Conservation (phyloP, 1,140 invertebrate genomes). For the Pissodes strobi region DNA sequence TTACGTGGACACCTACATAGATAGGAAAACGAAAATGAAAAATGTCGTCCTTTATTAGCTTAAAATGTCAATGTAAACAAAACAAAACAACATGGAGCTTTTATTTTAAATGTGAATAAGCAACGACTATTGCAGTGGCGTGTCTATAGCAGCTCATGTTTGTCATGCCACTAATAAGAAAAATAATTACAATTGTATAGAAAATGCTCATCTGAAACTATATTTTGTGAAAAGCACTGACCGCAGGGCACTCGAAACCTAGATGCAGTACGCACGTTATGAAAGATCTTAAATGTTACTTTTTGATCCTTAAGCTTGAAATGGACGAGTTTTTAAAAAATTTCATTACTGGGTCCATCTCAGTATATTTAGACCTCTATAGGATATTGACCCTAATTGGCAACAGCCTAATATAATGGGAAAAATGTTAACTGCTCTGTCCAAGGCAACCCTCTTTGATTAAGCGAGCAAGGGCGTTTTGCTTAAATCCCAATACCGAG, state of each 20-base stretch:
- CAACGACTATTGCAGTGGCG: slow-evolving; percentile 10
- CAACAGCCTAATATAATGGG: background rate
- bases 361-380: background rate
- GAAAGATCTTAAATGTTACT: too few species aligned
- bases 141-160: too few species aligned
- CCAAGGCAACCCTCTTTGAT: slow-evolving; percentile 19
- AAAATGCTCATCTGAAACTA: too few species aligned
- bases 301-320: too few species aligned
- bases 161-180: too few species aligned
- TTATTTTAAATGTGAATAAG: slow-evolving; percentile 16
- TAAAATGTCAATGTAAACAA: slow-evolving; percentile 26
- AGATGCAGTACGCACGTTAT: too few species aligned
- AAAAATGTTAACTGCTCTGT: slow-evolving; percentile 1
- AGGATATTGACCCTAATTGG: background rate
- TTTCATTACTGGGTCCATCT: too few species aligned
- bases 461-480: slow-evolving; percentile 28
- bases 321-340: too few species aligned
- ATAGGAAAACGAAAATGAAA: slow-evolving; percentile 3
- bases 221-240: too few species aligned
- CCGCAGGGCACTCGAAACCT: too few species aligned
- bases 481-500: slow-evolving; percentile 22
- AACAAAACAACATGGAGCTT: slow-evolving; percentile 17
- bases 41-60: slow-evolving; percentile 11
- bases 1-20: too few species aligned
- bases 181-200: too few species aligned